Evolutionary conservation across 2,113 vertebrate species (phyloP), one percentile per base, ranked within the genome.

Genomic region (Bostrychus sinensis): DNA sequence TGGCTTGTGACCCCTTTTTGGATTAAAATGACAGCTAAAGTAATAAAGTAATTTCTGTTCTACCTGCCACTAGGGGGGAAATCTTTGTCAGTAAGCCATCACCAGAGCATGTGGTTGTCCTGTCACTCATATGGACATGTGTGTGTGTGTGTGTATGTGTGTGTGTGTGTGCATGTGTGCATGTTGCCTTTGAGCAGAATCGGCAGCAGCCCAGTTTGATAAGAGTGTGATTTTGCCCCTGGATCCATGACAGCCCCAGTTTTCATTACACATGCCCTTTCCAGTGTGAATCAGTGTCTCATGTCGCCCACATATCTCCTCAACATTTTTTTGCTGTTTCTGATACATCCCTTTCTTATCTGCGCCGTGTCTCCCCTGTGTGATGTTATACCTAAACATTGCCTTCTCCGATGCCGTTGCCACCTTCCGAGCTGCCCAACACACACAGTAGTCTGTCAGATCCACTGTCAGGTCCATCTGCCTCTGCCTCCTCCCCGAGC

Each of bases 221-320:
- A 70, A 70, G 56, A 74, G 54, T 34, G 20, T 60, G 58, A 60
- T 62, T 45, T 14, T 56, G 58, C 58, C 80, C 62, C 17, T 14
- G 30, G 65, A 75, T 72, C 80, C 70, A 67, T 80, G 75, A 70
- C 56, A 64, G 65, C 46, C 41, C 23, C 42, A 2, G 23, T 71
- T 81, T 82, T 85, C 67, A 84, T 86, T 83, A 77, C 72, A 75
- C 73, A 66, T 81, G 72, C 67, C 75, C 75, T 83, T 78, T 77
- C 54, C 71, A 5, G 20, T 14, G 16, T 64, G 76, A 67, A 69
- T 87, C 79, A 65, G 63, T 81, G 77, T 67, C 72, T 74, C 72
- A 72, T 85, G 83, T 81, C 78, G 79, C 66, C 61, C 66, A 66
- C 63, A 58, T 55, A 64, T 77, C 61, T 75, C 46, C 69, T 57